These are phyloP conservation scores for Egretta garzetta DNA, from an alignment of 2,113 vertebrate species.

Conservation along the genomic window DNA sequence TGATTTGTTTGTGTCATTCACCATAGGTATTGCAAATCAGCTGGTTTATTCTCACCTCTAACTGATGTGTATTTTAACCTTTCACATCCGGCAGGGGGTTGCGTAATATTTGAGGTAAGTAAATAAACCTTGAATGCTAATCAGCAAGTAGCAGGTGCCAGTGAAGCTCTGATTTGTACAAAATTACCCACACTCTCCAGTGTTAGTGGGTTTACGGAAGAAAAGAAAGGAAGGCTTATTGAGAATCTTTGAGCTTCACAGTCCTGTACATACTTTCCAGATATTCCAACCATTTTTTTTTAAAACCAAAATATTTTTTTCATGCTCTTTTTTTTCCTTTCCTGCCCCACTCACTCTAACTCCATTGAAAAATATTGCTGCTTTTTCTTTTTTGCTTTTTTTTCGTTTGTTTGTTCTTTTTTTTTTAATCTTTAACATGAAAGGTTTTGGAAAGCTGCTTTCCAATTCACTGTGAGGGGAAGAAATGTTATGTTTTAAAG, in stretches of 20 bases:
- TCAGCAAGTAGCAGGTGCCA: background rate
- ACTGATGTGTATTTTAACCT: background rate
- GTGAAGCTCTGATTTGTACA: background rate
- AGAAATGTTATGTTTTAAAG: background rate
- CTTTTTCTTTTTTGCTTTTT: fast-evolving
- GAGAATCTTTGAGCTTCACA: background rate
- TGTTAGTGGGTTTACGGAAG: background rate
- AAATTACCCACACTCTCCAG: background rate
- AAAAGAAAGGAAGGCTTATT: background rate
- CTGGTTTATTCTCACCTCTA: background rate
- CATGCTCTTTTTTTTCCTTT: background rate
- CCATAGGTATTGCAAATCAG: background rate
- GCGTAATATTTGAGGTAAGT: background rate
- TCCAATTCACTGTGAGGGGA: background rate
- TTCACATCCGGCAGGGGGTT: background rate
- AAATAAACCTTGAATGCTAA: background rate
- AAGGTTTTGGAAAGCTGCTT: background rate
- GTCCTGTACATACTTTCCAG: background rate
- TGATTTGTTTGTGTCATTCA: background rate
- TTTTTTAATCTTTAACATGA: background rate
- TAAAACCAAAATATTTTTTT: background rate
- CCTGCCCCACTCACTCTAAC: background rate
- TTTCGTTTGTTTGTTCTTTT: too few relatives aligned
- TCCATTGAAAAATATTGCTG: background rate
- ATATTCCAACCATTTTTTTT: background rate